Conservation (phyloP, 2,113 vertebrate species). For the Myanophis thanlyinensis region DNA sequence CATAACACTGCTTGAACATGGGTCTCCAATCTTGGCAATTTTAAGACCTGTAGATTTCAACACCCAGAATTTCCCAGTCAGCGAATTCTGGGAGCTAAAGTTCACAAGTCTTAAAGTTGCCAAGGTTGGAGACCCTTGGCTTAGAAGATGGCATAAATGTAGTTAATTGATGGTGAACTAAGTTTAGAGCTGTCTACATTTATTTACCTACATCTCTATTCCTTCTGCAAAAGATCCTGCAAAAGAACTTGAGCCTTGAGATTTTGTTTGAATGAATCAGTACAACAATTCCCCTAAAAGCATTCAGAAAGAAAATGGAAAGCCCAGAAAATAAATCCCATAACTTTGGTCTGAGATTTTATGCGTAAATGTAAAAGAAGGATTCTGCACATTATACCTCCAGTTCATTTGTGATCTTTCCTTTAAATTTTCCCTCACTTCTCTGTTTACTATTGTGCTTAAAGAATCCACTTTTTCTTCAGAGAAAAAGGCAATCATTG, state of each 20-base stretch:
- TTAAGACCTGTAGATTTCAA: too few relatives aligned
- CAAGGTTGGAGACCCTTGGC: too few relatives aligned
- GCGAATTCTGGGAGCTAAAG: too few relatives aligned
- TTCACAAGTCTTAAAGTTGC: too few relatives aligned
- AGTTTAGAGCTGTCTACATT: background rate
- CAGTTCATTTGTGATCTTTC: background rate
- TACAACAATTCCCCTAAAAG: background rate
- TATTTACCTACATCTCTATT: background rate
- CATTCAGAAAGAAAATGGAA: background rate
- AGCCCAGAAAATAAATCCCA: too few relatives aligned
- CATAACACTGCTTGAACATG: background rate
- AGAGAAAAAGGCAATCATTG: background rate
- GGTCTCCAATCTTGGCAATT: too few relatives aligned
- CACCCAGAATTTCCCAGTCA: too few relatives aligned
- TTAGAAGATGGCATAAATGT: background rate
- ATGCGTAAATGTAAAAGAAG: background rate
- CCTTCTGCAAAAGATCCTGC: background rate
- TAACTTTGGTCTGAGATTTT: background rate
- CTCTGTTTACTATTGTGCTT: background rate
- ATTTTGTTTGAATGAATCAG: background rate
- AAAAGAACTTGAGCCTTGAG: background rate
- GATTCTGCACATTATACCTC: background rate
- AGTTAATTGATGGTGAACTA: background rate
- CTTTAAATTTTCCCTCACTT: background rate
- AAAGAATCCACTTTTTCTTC: background rate